A percentile compares a stretch with the other conserved stretches of the same genome.
These are phyloP conservation scores for Dyspetes luteomarginatus DNA, from an alignment of 2,888 invertebrate genomes.

Conservation along the genomic window DNA sequence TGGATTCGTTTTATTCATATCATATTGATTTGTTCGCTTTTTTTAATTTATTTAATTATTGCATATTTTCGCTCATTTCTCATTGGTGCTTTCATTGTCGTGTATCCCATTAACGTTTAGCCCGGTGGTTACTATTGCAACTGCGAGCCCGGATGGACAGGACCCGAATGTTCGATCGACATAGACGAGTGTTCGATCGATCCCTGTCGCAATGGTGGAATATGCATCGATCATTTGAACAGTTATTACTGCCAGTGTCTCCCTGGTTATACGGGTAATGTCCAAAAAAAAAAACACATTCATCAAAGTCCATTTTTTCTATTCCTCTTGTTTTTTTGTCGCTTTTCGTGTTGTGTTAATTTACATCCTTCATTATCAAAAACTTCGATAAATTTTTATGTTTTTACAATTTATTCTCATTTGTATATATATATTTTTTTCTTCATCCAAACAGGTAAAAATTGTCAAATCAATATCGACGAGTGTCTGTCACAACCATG, in stretches of 20 bases:
- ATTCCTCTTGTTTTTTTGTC: conserved; percentile 16
- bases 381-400: conserved; percentile 5
- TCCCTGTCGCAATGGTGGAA: conserved; percentile 88
- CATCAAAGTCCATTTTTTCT: background rate
- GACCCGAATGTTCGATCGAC: conserved; percentile 85
- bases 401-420: background rate
- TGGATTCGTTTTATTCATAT: conserved; percentile 16
- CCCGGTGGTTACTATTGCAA: conserved; percentile 87
- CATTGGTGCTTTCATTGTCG: conserved; percentile 60
- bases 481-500: conserved; percentile 85
- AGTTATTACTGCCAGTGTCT: conserved; percentile 86
- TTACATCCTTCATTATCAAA: conserved; percentile 5
- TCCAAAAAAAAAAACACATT: conserved; percentile 9
- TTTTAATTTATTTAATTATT: background rate
- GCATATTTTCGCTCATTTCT: conserved; percentile 24
- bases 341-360: conserved; percentile 55
- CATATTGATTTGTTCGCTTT: conserved; percentile 11
- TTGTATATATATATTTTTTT: background rate
- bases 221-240: conserved; percentile 85
- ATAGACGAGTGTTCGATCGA: conserved; percentile 85
- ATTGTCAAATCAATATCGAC: conserved; percentile 85
- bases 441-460: conserved; percentile 82
- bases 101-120: conserved; percentile 77
- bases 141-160: conserved; percentile 89
- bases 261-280: conserved; percentile 85